phyloP scores from a whole-genome alignment of 2,113 vertebrate genomes.

The Otocyon megalotis region DNA sequence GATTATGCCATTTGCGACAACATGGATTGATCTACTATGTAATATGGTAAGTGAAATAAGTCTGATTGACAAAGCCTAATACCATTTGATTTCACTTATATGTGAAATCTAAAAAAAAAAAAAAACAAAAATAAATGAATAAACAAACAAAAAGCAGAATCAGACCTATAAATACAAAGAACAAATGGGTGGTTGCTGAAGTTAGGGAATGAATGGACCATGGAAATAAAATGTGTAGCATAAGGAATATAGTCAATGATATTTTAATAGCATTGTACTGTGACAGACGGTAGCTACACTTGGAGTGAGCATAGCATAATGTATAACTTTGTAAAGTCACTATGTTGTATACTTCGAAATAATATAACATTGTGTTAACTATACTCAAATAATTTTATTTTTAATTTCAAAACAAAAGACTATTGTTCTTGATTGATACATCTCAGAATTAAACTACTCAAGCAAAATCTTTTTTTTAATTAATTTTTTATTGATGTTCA shows the following conservation, averaged over 20 bases:
- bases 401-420: background rate
- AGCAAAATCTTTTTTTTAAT: background rate
- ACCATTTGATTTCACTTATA: background rate
- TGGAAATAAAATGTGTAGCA: background rate
- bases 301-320: background rate
- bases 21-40: background rate
- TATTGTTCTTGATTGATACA: background rate
- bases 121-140: background rate
- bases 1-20: background rate
- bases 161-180: background rate
- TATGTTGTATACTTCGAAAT: background rate
- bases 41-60: background rate
- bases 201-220: background rate
- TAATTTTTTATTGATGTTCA: no score
- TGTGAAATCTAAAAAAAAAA: background rate
- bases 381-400: background rate
- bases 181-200: background rate
- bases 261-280: background rate
- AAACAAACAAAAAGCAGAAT: background rate
- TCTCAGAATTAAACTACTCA: slow-evolving; percentile 6
- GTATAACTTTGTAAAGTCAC: background rate
- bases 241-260: background rate
- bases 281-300: background rate
- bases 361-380: background rate
- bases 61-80: background rate